Percentiles rank a stretch among this genome's conserved stretches.
Evolutionary conservation across 2,888 invertebrate genomes (phyloP).

Genomic region (Cerastis leucographa): DNA sequence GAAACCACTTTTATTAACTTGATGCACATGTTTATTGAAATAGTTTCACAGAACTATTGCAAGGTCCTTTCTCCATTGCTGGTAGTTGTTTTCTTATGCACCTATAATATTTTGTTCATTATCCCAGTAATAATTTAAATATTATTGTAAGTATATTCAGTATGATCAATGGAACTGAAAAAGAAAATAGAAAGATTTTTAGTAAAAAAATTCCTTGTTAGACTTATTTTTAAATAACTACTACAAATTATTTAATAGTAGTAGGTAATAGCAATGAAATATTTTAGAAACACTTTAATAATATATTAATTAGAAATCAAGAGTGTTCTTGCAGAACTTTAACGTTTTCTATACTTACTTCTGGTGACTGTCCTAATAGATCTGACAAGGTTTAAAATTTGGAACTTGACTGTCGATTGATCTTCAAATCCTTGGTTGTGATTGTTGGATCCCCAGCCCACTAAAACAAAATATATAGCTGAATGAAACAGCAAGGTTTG

Average conservation of each 20-base stretch:
- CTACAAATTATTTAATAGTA: background rate
- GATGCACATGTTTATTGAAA: conserved; percentile 6
- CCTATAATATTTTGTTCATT: conserved; percentile 67
- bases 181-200: conserved; percentile 73
- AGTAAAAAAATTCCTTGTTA: background rate
- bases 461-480: conserved; percentile 83
- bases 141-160: conserved; percentile 96
- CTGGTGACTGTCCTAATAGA: conserved; percentile 99
- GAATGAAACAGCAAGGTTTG: background rate
- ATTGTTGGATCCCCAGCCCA: conserved; percentile 96
- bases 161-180: conserved; percentile 98
- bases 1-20: conserved; percentile 14
- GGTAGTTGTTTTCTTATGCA: conserved; percentile 27
- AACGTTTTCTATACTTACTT: conserved; percentile 92
- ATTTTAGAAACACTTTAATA: background rate
- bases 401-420: conserved; percentile 95
- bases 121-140: conserved; percentile 97
- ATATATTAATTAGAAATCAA: background rate
- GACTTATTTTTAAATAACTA: background rate
- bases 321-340: background rate
- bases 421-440: conserved; percentile 97
- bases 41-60: background rate
- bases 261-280: background rate
- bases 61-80: background rate
- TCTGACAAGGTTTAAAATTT: conserved; percentile 96